Percentiles rank a stretch among this genome's conserved stretches.
Evolutionary conservation across 1,140 invertebrate species (phyloP).

Genomic region (Brachystomella parvula): DNA sequence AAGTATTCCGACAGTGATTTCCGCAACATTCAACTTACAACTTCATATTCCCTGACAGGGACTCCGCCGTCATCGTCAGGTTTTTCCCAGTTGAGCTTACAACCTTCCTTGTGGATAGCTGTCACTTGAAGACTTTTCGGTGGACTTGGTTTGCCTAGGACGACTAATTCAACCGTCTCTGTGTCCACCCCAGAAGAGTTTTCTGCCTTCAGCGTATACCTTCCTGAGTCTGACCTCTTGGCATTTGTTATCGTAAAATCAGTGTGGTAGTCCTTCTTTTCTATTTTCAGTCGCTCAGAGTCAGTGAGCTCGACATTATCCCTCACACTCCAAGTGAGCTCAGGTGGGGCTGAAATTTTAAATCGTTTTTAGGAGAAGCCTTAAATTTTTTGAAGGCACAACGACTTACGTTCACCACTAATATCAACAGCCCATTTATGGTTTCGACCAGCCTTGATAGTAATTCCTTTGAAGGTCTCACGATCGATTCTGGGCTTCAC

Average conservation of each 20-base stretch:
- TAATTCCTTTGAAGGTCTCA: conserved; percentile 73
- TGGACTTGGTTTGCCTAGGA: conserved; percentile 60
- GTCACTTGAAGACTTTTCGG: conserved; percentile 81
- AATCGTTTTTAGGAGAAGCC: background rate
- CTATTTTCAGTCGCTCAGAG: conserved; percentile 77
- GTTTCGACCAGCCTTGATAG: conserved; percentile 78
- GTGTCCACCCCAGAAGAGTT: conserved; percentile 82
- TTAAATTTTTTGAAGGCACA: background rate
- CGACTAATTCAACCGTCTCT: conserved; percentile 82
- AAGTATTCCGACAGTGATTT: background rate
- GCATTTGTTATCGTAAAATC: conserved; percentile 77
- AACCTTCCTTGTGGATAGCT: conserved; percentile 75
- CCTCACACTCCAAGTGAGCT: conserved; percentile 74
- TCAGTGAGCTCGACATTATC: conserved; percentile 70
- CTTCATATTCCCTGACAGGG: conserved; percentile 87
- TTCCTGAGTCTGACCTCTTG: conserved; percentile 78
- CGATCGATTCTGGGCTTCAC: conserved; percentile 88
- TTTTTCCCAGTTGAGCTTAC: conserved; percentile 78
- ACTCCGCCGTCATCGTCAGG: conserved; percentile 88
- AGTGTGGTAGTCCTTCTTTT: conserved; percentile 83
- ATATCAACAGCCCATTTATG: conserved; percentile 90
- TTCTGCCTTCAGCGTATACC: conserved; percentile 78
- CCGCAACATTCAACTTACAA: conserved; percentile 53
- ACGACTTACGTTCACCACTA: conserved; percentile 61
- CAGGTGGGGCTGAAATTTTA: conserved; percentile 54